A percentile compares a stretch with the other conserved stretches of the same genome.
Conservation (phyloP, 64 coral and sea anemone genomes). For the Pachyseris speciosa region DNA sequence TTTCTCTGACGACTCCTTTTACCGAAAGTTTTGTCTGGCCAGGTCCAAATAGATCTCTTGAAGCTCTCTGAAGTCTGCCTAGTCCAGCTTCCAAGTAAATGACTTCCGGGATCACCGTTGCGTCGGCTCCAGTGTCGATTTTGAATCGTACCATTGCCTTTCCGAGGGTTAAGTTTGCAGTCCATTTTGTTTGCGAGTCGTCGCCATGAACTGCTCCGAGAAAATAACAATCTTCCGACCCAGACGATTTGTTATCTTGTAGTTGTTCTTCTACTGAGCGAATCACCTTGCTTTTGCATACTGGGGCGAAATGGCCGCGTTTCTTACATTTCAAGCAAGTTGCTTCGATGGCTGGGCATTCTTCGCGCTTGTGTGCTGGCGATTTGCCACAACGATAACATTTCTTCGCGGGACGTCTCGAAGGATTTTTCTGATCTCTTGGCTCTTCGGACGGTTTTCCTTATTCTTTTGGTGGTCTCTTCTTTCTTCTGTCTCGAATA, state of each 20-base stretch:
- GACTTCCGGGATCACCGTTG: slow-evolving; percentile 51
- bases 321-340: too few relatives aligned
- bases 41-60: slow-evolving; percentile 43
- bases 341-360: not conserved
- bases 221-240: not conserved
- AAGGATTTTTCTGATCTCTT: not conserved
- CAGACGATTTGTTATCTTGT: not conserved
- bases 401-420: not conserved
- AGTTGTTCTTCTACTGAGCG: slow-evolving; percentile 9
- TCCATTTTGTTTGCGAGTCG: slow-evolving; percentile 22
- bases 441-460: not conserved
- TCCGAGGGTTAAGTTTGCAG: slow-evolving; percentile 8
- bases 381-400: slow-evolving; percentile 22
- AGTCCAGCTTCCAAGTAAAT: slow-evolving; percentile 39
- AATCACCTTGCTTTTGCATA: slow-evolving; percentile 31
- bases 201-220: not conserved
- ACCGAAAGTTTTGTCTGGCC: slow-evolving; percentile 33
- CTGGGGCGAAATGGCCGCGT: slow-evolving; percentile 32
- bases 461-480: not conserved
- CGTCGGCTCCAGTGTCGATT: slow-evolving; percentile 59
- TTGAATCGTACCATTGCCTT: not conserved
- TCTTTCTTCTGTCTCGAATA: not conserved
- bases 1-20: slow-evolving; percentile 6
- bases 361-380: slow-evolving; percentile 27
- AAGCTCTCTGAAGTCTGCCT: not conserved